A percentile compares a stretch with the other conserved stretches of the same genome.
These are phyloP conservation scores for Philopotamus ludificatus DNA, from an alignment of 1,140 invertebrate genomes.

Conservation along the genomic window DNA sequence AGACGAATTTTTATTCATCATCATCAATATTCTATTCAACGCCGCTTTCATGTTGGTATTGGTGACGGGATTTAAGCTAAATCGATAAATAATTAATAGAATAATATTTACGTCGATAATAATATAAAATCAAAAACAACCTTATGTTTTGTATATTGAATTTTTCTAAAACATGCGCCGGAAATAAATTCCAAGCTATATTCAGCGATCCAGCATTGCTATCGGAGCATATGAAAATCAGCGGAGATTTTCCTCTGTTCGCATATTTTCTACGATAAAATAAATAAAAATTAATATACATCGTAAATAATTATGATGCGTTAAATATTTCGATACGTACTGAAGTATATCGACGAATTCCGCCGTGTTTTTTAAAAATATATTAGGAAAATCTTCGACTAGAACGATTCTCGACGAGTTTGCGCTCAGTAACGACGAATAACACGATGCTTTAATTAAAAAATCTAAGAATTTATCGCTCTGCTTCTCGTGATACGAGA, in stretches of 20 bases:
- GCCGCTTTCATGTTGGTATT: slow-evolving; percentile 64
- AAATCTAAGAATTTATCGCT: slow-evolving; percentile 67
- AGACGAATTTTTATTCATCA: slow-evolving; percentile 56
- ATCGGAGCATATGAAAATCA: slow-evolving; percentile 72
- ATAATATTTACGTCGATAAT: slow-evolving; percentile 7
- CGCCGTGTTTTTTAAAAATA: slow-evolving; percentile 60
- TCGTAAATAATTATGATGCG: slow-evolving; percentile 2
- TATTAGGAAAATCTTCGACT: slow-evolving; percentile 76
- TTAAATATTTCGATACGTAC: slow-evolving; percentile 52
- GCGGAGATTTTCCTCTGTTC: slow-evolving; percentile 62
- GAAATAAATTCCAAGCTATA: slow-evolving; percentile 63
- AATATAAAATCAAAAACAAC: too few relatives aligned
- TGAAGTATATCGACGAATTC: slow-evolving; percentile 63
- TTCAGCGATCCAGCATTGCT: slow-evolving; percentile 60
- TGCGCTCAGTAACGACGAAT: slow-evolving; percentile 58
- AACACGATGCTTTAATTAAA: slow-evolving; percentile 66
- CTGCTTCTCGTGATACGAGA: slow-evolving; percentile 57
- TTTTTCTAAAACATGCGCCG: slow-evolving; percentile 58
- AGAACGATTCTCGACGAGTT: slow-evolving; percentile 61
- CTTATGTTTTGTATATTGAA: slow-evolving; percentile 63
- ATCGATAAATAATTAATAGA: slow-evolving; percentile 22
- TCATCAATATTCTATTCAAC: slow-evolving; percentile 60
- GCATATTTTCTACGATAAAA: slow-evolving; percentile 61
- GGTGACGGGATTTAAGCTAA: slow-evolving; percentile 66
- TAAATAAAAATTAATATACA: slow-evolving; percentile 27